Percentiles rank a stretch among this genome's conserved stretches.
Evolutionary conservation across 2,888 invertebrate species (phyloP).

Genomic region (Cosmia trapezina): DNA sequence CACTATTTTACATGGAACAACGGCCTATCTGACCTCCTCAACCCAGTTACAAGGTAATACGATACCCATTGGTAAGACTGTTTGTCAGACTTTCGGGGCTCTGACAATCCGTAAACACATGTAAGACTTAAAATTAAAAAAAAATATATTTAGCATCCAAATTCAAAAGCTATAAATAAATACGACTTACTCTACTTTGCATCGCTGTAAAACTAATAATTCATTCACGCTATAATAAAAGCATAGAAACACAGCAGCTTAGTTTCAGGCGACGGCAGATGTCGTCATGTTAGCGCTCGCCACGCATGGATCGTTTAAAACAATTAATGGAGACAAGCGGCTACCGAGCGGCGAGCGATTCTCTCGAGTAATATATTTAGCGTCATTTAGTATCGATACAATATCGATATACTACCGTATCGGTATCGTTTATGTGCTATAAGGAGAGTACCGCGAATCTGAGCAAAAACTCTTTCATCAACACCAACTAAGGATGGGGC

Average conservation of each 20-base stretch:
- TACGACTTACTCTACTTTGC: not conserved
- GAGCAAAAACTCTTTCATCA: constrained; percentile 85
- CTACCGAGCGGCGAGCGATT: constrained; percentile 51
- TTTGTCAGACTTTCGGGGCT: not conserved
- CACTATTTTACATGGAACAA: not conserved
- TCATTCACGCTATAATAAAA: constrained; percentile 22
- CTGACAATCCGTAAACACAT: not conserved
- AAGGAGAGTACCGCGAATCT: constrained; percentile 80
- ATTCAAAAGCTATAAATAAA: too few relatives aligned
- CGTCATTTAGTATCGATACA: constrained; percentile 77
- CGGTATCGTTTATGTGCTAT: constrained; percentile 77
- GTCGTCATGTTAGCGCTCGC: constrained; percentile 68
- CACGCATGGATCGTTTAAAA: constrained; percentile 67
- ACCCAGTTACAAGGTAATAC: not conserved
- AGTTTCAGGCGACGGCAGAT: constrained; percentile 50
- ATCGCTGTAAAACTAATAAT: constrained; percentile 16
- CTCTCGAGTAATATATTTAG: constrained; percentile 79
- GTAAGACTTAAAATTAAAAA: not conserved
- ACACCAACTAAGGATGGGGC: constrained; percentile 77
- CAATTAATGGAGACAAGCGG: constrained; percentile 70
- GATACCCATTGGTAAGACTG: not conserved
- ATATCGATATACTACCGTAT: constrained; percentile 66
- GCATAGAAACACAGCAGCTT: constrained; percentile 23
- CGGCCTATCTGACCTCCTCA: not conserved
- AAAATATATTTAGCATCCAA: not conserved